A percentile compares a stretch with the other conserved stretches of the same genome.
These are phyloP conservation scores for Poecilobothrus nobilitatus DNA, from an alignment of 2,888 invertebrate species.

Conservation along the genomic window DNA sequence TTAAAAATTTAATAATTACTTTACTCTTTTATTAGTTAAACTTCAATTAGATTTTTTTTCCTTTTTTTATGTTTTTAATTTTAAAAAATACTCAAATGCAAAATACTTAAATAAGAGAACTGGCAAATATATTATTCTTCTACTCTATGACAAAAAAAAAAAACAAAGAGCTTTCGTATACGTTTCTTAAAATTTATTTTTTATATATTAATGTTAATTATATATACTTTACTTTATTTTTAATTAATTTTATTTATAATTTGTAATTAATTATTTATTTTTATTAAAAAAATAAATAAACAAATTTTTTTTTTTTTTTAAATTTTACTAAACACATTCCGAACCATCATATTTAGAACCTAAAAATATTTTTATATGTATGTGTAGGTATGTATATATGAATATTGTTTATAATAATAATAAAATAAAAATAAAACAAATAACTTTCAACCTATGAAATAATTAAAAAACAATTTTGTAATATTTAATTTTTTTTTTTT, in stretches of 20 bases:
- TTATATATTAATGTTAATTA: not conserved
- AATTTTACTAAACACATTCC: not conserved
- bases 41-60: conserved; percentile 12
- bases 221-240: not conserved
- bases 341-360: not conserved
- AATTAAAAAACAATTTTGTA: not conserved
- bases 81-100: too few relatives aligned
- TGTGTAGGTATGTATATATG: too few relatives aligned
- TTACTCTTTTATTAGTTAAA: conserved; percentile 23
- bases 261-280: not conserved
- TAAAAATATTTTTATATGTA: not conserved
- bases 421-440: not conserved
- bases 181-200: not conserved
- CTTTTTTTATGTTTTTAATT: conserved; percentile 17
- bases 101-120: conserved; percentile 3
- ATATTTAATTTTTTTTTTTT: too few relatives aligned
- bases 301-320: not conserved
- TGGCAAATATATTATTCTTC: not conserved
- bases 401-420: not conserved
- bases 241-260: not conserved
- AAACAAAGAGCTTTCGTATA: not conserved
- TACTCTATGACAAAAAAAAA: not conserved
- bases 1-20: conserved; percentile 12
- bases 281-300: not conserved
- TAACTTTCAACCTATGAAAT: conserved; percentile 2